Evolutionary conservation across 2,113 vertebrate genomes (phyloP), one percentile per base, ranked within the genome.

Genomic region (Chlorodrepanis virens): DNA sequence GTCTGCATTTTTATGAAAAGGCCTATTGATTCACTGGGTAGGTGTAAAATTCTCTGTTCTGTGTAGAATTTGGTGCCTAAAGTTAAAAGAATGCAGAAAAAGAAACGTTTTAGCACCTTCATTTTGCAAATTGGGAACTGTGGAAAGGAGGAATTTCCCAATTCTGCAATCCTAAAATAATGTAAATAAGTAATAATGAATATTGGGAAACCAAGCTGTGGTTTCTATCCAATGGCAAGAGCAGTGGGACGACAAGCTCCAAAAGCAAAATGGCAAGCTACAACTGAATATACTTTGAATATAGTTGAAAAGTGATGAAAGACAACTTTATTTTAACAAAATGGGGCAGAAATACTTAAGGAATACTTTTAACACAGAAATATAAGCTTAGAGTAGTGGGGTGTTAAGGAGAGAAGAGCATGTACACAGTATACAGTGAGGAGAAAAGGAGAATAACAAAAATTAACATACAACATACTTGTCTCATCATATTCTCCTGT

Each of bases 361-460:
- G 10, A 63, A 75, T 14, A 44, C 27, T 89, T 76, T 80, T 11
- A 75, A 44, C 17, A 16, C 20, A 6, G 11, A 14, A 65, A 47
- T 52, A 27, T 0, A 31, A 75, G 19, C 65, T 89, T 42, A 76
- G 60, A 75, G 11, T 18, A 69, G n/a, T 5, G 21, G 3, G 14
- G 4, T 5, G 3, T 37, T 72, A 70, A 57, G 60, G 13, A 69
- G 13, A 78, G 12, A 61, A 63, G 28, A 79, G 33, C 22, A 60
- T 0, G 1, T 22, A 53, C 35, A n/a, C 21, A 37, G 4, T 11
- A 56, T 2, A 5, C 5, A 78, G 37, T 7, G 22, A 28, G 53
- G 7, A 27, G 31, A 9, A 83, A 77, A 33, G 25, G 5, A 76
- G 40, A 80, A 50, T 8, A 75, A 68, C 60, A 90, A 5, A 57